These are phyloP conservation scores for Brachycybe producta DNA, from an alignment of 2,888 invertebrate species.

Conservation along the genomic window DNA sequence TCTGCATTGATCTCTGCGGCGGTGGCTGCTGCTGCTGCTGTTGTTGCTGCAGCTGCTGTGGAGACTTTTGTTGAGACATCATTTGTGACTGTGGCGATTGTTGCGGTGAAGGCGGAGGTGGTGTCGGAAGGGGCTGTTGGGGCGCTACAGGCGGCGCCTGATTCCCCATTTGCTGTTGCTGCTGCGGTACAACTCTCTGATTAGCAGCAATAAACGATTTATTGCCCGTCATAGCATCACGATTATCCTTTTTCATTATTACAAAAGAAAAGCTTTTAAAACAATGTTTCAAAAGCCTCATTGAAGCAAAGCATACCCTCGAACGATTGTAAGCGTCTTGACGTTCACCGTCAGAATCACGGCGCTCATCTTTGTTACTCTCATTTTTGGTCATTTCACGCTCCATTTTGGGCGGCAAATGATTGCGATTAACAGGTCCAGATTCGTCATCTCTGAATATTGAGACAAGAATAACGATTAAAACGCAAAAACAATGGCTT, in stretches of 20 bases:
- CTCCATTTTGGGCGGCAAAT: conserved; percentile 20
- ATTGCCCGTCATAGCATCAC: conserved; percentile 8
- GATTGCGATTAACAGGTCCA: no score
- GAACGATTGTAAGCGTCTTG: conserved; percentile 21
- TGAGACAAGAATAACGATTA: no score
- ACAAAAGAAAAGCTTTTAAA: neutral
- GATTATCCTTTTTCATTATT: conserved; percentile 8
- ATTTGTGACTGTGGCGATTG: neutral
- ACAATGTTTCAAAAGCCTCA: neutral
- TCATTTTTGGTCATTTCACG: conserved; percentile 22
- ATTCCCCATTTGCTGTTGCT: neutral
- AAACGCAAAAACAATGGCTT: neutral
- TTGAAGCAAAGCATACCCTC: no score
- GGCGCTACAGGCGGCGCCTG: neutral
- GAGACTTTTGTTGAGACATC: no score
- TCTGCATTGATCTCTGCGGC: neutral
- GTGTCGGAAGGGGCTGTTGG: neutral
- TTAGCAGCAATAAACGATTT: no score
- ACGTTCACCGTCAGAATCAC: conserved; percentile 20
- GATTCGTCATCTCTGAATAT: conserved; percentile 21
- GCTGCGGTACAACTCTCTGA: conserved; percentile 1
- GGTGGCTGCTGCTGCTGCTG: neutral
- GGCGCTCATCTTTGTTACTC: conserved; percentile 18
- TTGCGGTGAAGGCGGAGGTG: neutral
- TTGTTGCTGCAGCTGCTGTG: conserved; percentile 4